Evolutionary conservation across 2,888 invertebrate species (phyloP).

Genomic region (Lasioglossum leucozonium): DNA sequence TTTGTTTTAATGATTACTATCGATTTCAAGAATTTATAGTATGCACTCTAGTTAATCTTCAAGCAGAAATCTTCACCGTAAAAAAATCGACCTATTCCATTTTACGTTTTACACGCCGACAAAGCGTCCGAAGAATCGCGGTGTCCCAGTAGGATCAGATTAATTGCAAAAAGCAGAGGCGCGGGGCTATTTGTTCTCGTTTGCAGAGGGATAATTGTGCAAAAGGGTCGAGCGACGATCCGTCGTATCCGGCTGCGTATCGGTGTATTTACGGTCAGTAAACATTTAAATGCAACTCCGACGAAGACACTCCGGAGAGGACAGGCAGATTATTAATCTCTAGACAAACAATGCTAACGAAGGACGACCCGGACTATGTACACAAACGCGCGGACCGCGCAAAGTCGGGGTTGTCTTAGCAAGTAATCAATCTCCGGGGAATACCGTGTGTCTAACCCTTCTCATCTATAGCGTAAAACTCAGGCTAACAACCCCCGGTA

Average conservation of each 20-base stretch:
- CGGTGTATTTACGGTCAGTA: slow-evolving; percentile 46
- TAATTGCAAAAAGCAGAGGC: background rate
- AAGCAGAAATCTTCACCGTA: no score
- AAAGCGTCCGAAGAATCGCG: background rate
- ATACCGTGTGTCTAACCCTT: background rate
- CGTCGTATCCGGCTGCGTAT: slow-evolving; percentile 20
- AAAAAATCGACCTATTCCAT: background rate
- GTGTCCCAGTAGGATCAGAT: background rate
- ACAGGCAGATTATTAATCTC: slow-evolving; percentile 62
- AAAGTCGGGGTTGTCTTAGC: slow-evolving; percentile 52
- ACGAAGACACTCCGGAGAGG: slow-evolving; percentile 33
- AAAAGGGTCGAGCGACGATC: slow-evolving; percentile 4
- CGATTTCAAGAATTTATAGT: no score
- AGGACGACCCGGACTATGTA: slow-evolving; percentile 55
- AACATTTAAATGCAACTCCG: slow-evolving; percentile 59
- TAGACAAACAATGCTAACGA: slow-evolving; percentile 66
- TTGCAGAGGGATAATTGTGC: background rate
- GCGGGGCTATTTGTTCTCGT: background rate
- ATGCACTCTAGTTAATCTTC: no score
- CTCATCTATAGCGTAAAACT: background rate
- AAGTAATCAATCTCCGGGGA: slow-evolving; percentile 53
- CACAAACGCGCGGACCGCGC: slow-evolving; percentile 47
- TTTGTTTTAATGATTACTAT: no score
- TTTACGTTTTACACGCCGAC: background rate
- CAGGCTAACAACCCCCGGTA: background rate